Conservation (phyloP, 35 echinoderm and acorn worm species). For the Heliocidaris erythrogramma region DNA sequence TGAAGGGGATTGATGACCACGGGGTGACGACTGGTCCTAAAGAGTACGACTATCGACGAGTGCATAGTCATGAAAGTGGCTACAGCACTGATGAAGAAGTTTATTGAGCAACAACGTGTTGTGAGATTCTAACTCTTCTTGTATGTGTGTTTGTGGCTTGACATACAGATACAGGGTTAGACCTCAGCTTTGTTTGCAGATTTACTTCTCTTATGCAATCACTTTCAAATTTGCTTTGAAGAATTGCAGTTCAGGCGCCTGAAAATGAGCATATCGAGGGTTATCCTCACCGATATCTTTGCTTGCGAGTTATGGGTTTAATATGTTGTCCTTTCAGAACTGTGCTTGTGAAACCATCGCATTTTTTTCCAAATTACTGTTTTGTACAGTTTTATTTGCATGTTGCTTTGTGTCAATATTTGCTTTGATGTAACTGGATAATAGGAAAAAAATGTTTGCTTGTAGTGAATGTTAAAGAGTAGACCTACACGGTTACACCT, state of each 20-base stretch:
- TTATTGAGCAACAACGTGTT: not conserved
- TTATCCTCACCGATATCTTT: not conserved
- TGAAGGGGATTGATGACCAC: slow-evolving; percentile 44
- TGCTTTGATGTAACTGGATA: not conserved
- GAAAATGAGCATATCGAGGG: not conserved
- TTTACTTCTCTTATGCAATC: not conserved
- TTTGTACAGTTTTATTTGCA: not conserved
- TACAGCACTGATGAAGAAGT: slow-evolving; percentile 53
- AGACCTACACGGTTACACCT: too few species aligned
- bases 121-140: not conserved
- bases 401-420: not conserved
- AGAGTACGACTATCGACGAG: slow-evolving; percentile 16
- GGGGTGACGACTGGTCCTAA: not conserved
- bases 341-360: not conserved
- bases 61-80: slow-evolving; percentile 47
- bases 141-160: not conserved
- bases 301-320: not conserved
- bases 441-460: not conserved
- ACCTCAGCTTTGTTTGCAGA: not conserved
- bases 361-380: not conserved
- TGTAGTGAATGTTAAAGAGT: not conserved
- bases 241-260: not conserved
- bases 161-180: not conserved
- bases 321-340: not conserved
- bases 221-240: not conserved